These are phyloP conservation scores for Hypanus sabinus DNA, from an alignment of 2,113 vertebrate genomes.

Conservation along the genomic window DNA sequence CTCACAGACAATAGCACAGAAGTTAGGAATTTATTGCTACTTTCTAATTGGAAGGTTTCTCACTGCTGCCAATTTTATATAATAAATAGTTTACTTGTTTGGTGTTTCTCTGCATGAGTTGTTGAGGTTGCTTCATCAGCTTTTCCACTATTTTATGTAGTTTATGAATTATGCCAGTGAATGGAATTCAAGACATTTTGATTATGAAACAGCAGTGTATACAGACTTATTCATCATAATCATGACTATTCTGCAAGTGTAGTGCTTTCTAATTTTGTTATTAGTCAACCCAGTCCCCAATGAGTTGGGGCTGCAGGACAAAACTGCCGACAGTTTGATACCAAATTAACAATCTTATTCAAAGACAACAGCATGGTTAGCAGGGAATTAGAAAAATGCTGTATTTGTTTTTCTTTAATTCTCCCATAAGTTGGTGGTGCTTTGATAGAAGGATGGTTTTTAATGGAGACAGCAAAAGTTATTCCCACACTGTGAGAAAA, in stretches of 20 bases:
- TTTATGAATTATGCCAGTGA: neutral
- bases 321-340: neutral
- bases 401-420: neutral
- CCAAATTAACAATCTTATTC: neutral
- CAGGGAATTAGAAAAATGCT: neutral
- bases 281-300: neutral
- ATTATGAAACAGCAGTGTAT: neutral
- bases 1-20: neutral
- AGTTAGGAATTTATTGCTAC: neutral
- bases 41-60: neutral
- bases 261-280: neutral
- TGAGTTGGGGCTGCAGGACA: neutral
- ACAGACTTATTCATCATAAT: neutral
- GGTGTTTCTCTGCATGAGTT: neutral
- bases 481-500: too few relatives aligned
- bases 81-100: neutral
- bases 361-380: neutral
- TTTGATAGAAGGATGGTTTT: too few relatives aligned
- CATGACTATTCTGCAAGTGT: neutral
- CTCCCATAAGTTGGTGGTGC: too few relatives aligned
- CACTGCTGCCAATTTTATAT: neutral
- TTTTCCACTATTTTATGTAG: neutral
- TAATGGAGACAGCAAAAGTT: too few relatives aligned
- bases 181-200: neutral
- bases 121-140: neutral